Conservation (phyloP, 2,888 invertebrate genomes). For the Ctenicera cuprea region DNA sequence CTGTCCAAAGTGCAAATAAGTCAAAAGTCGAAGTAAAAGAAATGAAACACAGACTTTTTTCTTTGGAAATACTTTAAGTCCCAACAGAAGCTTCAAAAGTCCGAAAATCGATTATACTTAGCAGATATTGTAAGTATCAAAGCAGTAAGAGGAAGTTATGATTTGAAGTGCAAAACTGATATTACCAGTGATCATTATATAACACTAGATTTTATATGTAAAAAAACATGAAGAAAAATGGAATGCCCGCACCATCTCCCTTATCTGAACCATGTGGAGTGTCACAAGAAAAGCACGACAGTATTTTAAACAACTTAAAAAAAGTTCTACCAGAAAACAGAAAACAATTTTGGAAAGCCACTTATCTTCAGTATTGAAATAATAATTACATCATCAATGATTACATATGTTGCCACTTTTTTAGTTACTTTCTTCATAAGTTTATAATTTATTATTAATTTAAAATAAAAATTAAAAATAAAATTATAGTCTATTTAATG, state of each 20-base stretch:
- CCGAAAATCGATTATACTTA: neutral
- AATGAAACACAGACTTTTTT: slow-evolving; percentile 16
- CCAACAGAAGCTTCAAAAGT: neutral
- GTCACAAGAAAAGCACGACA: neutral
- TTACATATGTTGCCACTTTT: too few relatives aligned
- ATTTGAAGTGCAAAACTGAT: neutral
- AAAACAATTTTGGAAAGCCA: slow-evolving; percentile 27
- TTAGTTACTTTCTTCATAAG: too few relatives aligned
- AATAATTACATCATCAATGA: too few relatives aligned
- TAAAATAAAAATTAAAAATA: too few relatives aligned
- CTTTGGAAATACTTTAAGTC: neutral
- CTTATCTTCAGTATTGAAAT: too few relatives aligned
- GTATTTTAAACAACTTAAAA: slow-evolving; percentile 1
- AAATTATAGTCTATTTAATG: too few relatives aligned
- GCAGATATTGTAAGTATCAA: neutral
- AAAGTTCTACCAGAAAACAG: slow-evolving; percentile 63
- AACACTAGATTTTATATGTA: neutral
- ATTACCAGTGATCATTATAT: neutral
- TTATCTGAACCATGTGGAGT: neutral
- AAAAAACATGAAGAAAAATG: neutral
- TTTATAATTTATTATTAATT: too few relatives aligned
- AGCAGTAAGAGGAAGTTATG: neutral
- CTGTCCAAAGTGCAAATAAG: neutral
- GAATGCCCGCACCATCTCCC: neutral
- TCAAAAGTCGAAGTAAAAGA: neutral